Conservation (phyloP, 2,888 invertebrate species). For the Osedax frankpressi region DNA sequence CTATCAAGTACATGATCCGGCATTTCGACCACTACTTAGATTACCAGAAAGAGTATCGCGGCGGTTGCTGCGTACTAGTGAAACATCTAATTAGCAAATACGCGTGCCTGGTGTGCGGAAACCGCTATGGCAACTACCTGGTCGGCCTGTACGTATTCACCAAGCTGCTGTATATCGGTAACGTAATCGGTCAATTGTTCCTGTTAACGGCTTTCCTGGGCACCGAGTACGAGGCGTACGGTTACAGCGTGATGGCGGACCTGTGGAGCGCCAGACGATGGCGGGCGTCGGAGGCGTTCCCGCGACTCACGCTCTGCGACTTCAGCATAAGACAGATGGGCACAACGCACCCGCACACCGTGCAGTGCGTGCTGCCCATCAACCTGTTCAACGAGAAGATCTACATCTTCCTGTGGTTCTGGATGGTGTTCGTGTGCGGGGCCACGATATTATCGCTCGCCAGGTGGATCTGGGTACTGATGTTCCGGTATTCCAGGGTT, state of each 20-base stretch:
- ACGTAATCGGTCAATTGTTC: constrained; percentile 48
- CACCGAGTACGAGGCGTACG: constrained; percentile 45
- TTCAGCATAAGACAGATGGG: constrained; percentile 42
- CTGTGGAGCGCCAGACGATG: constrained; percentile 26
- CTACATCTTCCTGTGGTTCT: constrained; percentile 46
- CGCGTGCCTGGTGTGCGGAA: constrained; percentile 44
- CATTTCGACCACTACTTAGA: constrained; percentile 49
- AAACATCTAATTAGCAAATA: constrained; percentile 42
- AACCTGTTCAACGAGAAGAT: constrained; percentile 41
- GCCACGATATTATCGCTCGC: constrained; percentile 38
- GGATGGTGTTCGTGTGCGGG: constrained; percentile 41
- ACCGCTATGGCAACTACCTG: constrained; percentile 48
- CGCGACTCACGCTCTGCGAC: constrained; percentile 43
- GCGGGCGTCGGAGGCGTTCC: constrained; percentile 34
- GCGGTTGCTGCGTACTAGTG: constrained; percentile 41
- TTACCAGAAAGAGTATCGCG: constrained; percentile 41
- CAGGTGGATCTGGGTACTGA: constrained; percentile 32
- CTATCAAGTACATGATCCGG: constrained; percentile 48
- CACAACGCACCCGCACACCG: constrained; percentile 33
- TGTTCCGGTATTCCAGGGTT: constrained; percentile 13
- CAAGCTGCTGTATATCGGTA: constrained; percentile 47
- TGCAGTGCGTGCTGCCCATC: constrained; percentile 29
- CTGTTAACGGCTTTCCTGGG: constrained; percentile 49
- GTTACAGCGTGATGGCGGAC: constrained; percentile 48
- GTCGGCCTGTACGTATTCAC: constrained; percentile 48